Base-by-base conservation (phyloP, 2,797 vertebrate genomes). In the Holocentrus rufus region DNA sequence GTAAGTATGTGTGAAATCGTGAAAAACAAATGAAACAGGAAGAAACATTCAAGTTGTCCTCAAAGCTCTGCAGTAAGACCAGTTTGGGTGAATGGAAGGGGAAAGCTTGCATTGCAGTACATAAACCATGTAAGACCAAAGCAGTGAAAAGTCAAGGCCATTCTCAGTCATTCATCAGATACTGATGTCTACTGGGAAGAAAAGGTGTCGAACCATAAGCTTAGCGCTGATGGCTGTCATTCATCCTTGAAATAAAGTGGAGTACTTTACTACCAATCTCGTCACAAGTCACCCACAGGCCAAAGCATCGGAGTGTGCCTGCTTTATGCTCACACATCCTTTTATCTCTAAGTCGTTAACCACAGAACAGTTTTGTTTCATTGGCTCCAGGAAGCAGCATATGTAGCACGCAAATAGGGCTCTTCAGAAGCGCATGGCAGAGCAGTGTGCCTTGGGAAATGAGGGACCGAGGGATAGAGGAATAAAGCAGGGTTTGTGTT, bases 21-120 rank as follows among this genome's bases (percentile, higher is more conserved):
- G 82, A 72, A 82, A 84, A 82, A 85, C 44, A 81, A 85, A 87
- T 76, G 57, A 90, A 91, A 86, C 61, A 81, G 87, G 83, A 90
- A 82, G 71, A 93, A 90, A 94, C 92, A 92, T 93, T 94, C 94
- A 92, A 90, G 85, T 87, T 88, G 90, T 93, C 93, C 90, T 93
- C 85, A 92, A 93, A 92, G 89, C 87, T 92, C 87, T 92, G 88
- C 87, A 90, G 78, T 88, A 92, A 89, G 88, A 92, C 88, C 87
- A 83, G 85, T 86, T 83, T 85, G 85, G 80, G 87, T 92, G 87
- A 92, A 89, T 88, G 86, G 75, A 76, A 65, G 80, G 85, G 82
- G 78, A 15, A 75, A 78, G 87, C 85, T 93, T 92, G 88, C 90
- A 91, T 90, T 87, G 89, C 87, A 88, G 87, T 89, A 91, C 82